Conservation (phyloP, 1,140 invertebrate species). For the Hydropsyche tenuis region DNA sequence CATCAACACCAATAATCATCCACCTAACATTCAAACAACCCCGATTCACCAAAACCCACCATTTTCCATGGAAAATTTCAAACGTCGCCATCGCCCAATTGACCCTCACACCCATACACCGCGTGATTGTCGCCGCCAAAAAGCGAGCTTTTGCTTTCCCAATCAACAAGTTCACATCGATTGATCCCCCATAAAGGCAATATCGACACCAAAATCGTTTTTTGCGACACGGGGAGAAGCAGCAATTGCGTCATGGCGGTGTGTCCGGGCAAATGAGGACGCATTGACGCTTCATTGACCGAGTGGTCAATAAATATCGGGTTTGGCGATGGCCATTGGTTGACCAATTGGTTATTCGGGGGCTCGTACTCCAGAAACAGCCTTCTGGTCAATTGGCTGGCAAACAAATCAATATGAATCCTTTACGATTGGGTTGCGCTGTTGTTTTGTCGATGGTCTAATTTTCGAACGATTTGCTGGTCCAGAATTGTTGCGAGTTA, state of each 20-base stretch:
- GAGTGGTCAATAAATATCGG: background rate
- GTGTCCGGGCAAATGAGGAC: background rate
- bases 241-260: background rate
- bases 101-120: too few species aligned
- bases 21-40: too few species aligned
- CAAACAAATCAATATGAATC: too few species aligned
- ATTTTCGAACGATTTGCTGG: too few species aligned
- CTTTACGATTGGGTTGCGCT: too few species aligned
- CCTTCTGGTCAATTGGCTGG: background rate
- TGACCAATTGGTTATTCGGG: slow-evolving; percentile 15
- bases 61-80: too few species aligned
- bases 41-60: too few species aligned
- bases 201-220: slow-evolving; percentile 1
- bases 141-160: background rate
- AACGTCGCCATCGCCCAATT: too few species aligned
- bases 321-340: slow-evolving; percentile 15
- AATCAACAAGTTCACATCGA: slow-evolving; percentile 27
- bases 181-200: slow-evolving; percentile 24
- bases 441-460: too few species aligned
- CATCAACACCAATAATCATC: too few species aligned
- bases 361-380: background rate
- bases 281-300: slow-evolving; percentile 13
- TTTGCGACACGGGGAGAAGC: background rate
- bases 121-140: too few species aligned
- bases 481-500: too few species aligned